Conservation (phyloP, 2,888 invertebrate genomes). For the Drosophila kanekoi region DNA sequence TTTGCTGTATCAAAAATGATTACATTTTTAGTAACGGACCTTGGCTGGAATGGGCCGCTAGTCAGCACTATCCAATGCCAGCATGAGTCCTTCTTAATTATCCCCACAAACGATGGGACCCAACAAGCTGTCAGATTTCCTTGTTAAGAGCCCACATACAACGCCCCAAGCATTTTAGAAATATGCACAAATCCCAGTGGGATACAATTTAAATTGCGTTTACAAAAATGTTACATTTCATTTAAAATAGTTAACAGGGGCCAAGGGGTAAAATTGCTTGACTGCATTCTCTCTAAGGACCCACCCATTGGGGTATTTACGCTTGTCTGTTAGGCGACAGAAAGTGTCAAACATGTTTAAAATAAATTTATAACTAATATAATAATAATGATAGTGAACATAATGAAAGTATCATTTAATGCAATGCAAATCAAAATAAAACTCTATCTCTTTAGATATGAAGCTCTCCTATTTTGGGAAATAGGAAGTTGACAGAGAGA, state of each 20-base stretch:
- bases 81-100: conserved; percentile 7
- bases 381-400: too few relatives aligned
- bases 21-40: conserved; percentile 29
- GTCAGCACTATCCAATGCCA: conserved; percentile 3
- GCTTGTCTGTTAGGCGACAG: too few relatives aligned
- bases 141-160: background rate
- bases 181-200: background rate
- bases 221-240: background rate
- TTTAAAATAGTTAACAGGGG: background rate
- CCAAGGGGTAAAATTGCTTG: too few relatives aligned
- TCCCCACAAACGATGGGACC: background rate
- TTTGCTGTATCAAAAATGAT: conserved; percentile 22
- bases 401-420: too few relatives aligned
- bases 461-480: too few relatives aligned
- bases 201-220: background rate
- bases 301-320: too few relatives aligned
- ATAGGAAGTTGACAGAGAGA: too few relatives aligned
- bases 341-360: too few relatives aligned
- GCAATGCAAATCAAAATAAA: too few relatives aligned
- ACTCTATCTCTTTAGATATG: too few relatives aligned
- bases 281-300: too few relatives aligned
- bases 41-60: conserved; percentile 3
- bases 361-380: too few relatives aligned
- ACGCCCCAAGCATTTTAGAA: background rate
- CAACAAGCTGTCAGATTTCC: background rate